Percentiles rank a stretch among this genome's conserved stretches.
Evolutionary conservation across 2,113 vertebrate genomes (phyloP).

Genomic region (Vicugna pacos): DNA sequence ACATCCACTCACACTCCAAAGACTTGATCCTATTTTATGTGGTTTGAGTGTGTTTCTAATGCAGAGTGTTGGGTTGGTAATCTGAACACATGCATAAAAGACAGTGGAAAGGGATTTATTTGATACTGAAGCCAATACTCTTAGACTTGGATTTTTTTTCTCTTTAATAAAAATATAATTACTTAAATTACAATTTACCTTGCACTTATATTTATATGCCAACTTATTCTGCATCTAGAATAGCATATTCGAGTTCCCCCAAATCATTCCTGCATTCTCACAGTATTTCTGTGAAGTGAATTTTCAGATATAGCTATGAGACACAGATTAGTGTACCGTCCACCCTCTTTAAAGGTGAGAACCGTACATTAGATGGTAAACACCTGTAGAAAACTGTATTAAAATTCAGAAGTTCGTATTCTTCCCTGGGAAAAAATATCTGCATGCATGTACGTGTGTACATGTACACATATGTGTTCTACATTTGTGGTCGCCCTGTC

Average conservation of each 20-base stretch:
- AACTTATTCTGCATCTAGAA: neutral
- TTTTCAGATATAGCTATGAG: neutral
- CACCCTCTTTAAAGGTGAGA: neutral
- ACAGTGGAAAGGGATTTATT: neutral
- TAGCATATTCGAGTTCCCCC: neutral
- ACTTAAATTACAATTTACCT: neutral
- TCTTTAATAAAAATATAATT: neutral
- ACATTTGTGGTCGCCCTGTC: no score
- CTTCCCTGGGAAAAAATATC: neutral
- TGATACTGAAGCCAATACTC: neutral
- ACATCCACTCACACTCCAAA: rapidly evolving
- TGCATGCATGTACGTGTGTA: rapidly evolving
- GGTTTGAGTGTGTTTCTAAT: neutral
- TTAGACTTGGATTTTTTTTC: neutral
- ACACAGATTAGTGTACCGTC: neutral
- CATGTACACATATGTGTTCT: rapidly evolving
- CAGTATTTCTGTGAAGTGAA: neutral
- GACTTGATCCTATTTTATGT: neutral
- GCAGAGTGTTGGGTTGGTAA: neutral
- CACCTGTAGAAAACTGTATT: neutral
- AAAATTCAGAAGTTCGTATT: neutral
- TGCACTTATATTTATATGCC: neutral
- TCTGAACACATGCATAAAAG: neutral
- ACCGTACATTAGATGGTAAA: neutral
- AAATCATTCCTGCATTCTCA: neutral